These are phyloP conservation scores for Hippopotamus amphibius DNA, from an alignment of 2,113 vertebrate species.

Conservation along the genomic window DNA sequence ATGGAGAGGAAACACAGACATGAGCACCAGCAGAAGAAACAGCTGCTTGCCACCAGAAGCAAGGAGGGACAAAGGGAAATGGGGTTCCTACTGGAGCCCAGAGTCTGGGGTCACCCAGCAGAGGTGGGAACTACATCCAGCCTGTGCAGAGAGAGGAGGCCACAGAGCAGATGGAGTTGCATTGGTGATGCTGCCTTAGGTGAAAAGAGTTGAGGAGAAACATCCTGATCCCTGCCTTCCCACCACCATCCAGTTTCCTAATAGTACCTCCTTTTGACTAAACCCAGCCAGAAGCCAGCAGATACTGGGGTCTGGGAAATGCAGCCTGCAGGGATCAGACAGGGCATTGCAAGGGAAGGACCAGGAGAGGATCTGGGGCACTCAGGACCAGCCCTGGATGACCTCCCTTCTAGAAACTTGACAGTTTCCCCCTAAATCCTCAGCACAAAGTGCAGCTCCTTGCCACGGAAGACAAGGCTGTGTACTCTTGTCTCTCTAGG, in stretches of 20 bases:
- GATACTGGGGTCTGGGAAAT: neutral
- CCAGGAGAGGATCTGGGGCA: neutral
- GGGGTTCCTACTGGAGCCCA: neutral
- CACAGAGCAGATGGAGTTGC: neutral
- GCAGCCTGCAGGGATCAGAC: neutral
- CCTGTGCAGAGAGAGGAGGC: neutral
- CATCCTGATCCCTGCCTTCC: neutral
- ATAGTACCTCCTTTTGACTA: neutral
- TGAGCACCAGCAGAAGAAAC: neutral
- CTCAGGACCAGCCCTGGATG: neutral
- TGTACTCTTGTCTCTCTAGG: neutral
- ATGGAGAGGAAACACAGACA: neutral
- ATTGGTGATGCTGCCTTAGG: neutral
- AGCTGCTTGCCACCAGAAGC: neutral
- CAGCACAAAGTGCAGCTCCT: neutral
- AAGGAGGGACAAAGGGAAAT: neutral
- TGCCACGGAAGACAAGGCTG: neutral
- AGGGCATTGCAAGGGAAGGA: neutral
- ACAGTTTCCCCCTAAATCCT: neutral
- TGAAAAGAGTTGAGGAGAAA: neutral
- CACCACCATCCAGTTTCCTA: neutral
- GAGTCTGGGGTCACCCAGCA: neutral
- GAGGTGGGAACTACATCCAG: neutral
- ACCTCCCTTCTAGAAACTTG: neutral
- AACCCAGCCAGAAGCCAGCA: neutral